Evolutionary conservation across 2,888 invertebrate genomes (phyloP), one percentile per base, ranked within the genome.

Genomic region (Leptarthrus brevirostris): DNA sequence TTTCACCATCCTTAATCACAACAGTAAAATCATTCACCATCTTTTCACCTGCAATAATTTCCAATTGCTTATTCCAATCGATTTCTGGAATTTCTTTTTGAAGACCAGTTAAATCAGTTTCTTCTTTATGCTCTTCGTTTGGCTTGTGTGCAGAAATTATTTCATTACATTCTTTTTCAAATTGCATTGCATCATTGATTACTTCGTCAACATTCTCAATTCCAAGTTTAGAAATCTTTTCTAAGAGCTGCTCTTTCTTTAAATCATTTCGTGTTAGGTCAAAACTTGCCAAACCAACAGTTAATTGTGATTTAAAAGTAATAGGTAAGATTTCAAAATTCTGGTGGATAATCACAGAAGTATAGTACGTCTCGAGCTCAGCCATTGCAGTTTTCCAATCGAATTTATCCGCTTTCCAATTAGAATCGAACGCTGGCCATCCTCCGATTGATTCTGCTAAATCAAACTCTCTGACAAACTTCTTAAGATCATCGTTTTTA

Each of bases 371-470:
- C 0, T 10, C 8, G 0, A 64, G 22, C 24, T 64, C 64, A 12
- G 64, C 47, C 22, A 64, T 64, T 12, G 44, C 64, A n/a, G 6
- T 14, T 22, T 64, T 12, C 10, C 44, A 20, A 24, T 64, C 24
- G 24, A 44, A 64, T 44, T 47, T 47, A 14, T 47, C 58, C 3
- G 40, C 10, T n/a, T 12, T 58, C 58, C 58, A 58, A 3, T 58
- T 36, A 5, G 34, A 18, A 36, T 58, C 36, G 6, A 58, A 58
- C 3, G 58, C 58, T 2, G 58, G 58, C 58, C 58, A 58, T 16
- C 58, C 36, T 18, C 58, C 58, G 16, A 36, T 40, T 3, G 40
- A 12, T 12, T 40, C 12, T 12, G 40, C 10, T 3, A 40, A 40
- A 1, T 34, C 36, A 20, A 58, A 40, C 8, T 40, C n/a, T n/a